A percentile compares a stretch with the other conserved stretches of the same genome.
These are phyloP conservation scores for Lysandra coridon DNA, from an alignment of 2,888 invertebrate genomes.

Conservation along the genomic window DNA sequence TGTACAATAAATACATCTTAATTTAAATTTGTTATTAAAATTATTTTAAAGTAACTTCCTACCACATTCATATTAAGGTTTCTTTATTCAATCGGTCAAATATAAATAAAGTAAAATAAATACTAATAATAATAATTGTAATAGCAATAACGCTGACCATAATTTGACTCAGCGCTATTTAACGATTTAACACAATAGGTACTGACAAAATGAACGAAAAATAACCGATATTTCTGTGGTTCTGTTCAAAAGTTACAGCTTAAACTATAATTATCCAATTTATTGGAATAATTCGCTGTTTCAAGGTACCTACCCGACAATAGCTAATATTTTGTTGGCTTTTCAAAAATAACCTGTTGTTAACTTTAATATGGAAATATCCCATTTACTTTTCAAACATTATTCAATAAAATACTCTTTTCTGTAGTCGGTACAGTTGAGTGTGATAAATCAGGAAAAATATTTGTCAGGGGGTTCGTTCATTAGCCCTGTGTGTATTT, in stretches of 20 bases:
- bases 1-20: too few species aligned
- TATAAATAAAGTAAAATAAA: neutral
- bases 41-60: too few species aligned
- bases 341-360: neutral
- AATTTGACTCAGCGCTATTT: conserved; percentile 5
- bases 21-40: too few species aligned
- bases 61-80: neutral
- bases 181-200: neutral
- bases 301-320: too few species aligned
- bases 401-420: neutral
- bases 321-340: too few species aligned
- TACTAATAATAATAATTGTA: neutral
- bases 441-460: conserved; percentile 5
- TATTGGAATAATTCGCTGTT: neutral
- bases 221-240: neutral
- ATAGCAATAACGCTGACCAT: neutral
- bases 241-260: neutral
- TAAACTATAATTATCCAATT: neutral
- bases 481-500: conserved; percentile 15
- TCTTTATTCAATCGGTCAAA: neutral
- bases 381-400: neutral
- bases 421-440: neutral
- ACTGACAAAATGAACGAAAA: neutral
- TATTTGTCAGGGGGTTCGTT: neutral
- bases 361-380: neutral